Evolutionary conservation across 2,888 invertebrate genomes (phyloP).

Genomic region (Pyrocoelia pectoralis): DNA sequence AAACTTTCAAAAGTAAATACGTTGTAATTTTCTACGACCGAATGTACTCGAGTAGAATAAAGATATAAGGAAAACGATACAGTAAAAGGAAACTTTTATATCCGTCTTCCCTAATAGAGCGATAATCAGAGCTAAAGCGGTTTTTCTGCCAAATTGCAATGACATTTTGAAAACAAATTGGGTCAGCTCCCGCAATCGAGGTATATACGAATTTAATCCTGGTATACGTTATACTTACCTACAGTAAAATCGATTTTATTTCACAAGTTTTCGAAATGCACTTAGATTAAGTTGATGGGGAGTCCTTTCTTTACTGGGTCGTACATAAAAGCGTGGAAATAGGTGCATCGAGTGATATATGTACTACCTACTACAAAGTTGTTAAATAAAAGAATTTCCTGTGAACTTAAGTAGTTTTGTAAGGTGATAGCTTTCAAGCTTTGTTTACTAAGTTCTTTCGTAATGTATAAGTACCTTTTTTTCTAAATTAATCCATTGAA

Average conservation of each 20-base stretch:
- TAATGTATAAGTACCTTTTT: not conserved
- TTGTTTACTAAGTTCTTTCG: constrained; percentile 5
- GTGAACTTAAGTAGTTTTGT: constrained; percentile 8
- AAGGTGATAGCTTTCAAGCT: constrained; percentile 13
- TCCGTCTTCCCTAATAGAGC: too few relatives aligned
- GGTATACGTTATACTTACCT: not conserved
- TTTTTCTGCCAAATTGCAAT: too few relatives aligned
- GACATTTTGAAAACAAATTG: too few relatives aligned
- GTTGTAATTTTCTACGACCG: too few relatives aligned
- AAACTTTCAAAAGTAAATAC: too few relatives aligned
- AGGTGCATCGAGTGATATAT: constrained; percentile 11
- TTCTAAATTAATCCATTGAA: not conserved
- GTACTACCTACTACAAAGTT: constrained; percentile 6
- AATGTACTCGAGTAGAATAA: too few relatives aligned
- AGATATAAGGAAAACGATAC: too few relatives aligned
- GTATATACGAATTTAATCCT: too few relatives aligned
- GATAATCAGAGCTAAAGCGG: too few relatives aligned
- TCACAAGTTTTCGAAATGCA: constrained; percentile 18
- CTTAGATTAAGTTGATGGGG: constrained; percentile 19
- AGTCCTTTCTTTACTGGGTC: constrained; percentile 25
- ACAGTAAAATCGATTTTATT: constrained; percentile 21
- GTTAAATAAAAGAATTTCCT: constrained; percentile 13
- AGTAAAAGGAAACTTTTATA: too few relatives aligned
- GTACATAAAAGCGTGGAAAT: constrained; percentile 19
- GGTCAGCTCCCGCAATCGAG: too few relatives aligned